phyloP scores from a whole-genome alignment of 2,797 vertebrate species.

The Sylvia borin region DNA sequence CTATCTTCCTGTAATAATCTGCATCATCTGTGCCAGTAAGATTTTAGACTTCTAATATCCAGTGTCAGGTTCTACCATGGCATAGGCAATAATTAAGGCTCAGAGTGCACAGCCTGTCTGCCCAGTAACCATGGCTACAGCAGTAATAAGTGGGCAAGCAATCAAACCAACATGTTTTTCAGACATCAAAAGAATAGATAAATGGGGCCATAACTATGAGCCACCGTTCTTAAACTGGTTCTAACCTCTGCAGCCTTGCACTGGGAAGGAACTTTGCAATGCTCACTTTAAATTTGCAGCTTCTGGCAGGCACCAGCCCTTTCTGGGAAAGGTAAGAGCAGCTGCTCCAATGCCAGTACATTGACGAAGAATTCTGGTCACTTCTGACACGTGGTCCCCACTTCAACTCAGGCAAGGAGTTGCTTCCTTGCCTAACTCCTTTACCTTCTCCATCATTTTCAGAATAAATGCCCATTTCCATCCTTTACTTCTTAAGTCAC shows the following conservation, averaged over 20 bases:
- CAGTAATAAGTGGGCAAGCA: background rate
- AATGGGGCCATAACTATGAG: background rate
- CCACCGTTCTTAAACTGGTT: background rate
- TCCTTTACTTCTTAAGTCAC: background rate
- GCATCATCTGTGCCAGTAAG: background rate
- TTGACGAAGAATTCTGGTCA: background rate
- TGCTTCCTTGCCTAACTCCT: background rate
- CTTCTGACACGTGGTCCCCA: background rate
- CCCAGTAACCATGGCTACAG: background rate
- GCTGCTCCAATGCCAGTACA: background rate
- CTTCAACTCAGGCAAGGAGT: background rate
- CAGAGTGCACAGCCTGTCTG: background rate
- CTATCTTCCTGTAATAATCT: background rate
- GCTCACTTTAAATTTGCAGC: background rate
- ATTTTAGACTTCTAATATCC: background rate
- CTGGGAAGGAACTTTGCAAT: background rate
- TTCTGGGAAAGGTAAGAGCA: background rate
- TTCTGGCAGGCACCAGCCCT: background rate
- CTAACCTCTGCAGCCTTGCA: background rate
- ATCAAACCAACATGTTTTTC: background rate
- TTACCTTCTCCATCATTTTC: background rate
- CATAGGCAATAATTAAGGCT: background rate
- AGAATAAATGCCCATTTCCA: background rate
- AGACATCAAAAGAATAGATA: background rate
- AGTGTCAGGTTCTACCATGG: background rate